Evolutionary conservation across 2,113 vertebrate genomes (phyloP).

Genomic region (Ceyx margarethae): DNA sequence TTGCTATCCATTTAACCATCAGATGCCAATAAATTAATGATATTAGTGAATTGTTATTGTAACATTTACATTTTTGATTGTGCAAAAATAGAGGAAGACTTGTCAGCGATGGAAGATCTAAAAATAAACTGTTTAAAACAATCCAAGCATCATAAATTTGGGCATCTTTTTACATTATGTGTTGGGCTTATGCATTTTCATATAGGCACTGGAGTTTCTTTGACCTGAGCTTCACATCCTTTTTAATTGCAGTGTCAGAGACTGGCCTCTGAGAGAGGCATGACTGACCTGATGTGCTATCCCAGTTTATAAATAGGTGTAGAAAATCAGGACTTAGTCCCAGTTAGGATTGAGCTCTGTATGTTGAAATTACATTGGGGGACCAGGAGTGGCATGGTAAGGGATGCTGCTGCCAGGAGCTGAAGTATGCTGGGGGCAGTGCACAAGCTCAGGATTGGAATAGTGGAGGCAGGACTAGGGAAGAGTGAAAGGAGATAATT

Average conservation of each 20-base stretch:
- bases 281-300: neutral
- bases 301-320: neutral
- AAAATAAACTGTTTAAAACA: neutral
- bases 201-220: neutral
- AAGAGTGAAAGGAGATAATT: neutral
- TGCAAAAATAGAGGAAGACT: neutral
- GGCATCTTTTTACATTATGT: neutral
- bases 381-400: neutral
- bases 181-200: neutral
- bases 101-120: neutral
- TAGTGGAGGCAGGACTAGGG: neutral
- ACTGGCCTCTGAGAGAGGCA: neutral
- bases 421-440: fast-evolving
- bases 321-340: neutral
- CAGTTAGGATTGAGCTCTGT: neutral
- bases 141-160: neutral
- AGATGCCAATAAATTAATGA: neutral
- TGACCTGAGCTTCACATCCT: neutral
- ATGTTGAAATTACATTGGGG: neutral
- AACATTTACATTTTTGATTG: neutral
- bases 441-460: neutral
- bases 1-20: neutral
- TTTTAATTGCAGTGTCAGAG: neutral
- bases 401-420: neutral
- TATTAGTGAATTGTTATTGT: neutral